These are phyloP conservation scores for Mylabris sibirica DNA, from an alignment of 2,888 invertebrate genomes.

Conservation along the genomic window DNA sequence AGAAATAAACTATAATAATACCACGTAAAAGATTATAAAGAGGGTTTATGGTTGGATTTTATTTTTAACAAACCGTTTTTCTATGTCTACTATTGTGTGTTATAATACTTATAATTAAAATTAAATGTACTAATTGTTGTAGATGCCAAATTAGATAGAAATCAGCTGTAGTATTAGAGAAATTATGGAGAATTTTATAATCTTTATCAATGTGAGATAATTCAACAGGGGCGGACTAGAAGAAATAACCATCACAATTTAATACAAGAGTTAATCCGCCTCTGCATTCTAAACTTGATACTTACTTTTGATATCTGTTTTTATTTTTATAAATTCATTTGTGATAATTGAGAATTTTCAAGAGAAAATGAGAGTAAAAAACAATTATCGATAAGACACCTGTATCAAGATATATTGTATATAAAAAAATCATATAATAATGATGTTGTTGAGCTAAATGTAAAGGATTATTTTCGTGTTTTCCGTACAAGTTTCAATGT, in stretches of 20 bases:
- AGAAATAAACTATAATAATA: too few species aligned
- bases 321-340: background rate
- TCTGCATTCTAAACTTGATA: background rate
- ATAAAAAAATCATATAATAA: background rate
- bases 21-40: too few species aligned
- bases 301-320: background rate
- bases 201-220: background rate
- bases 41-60: background rate
- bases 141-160: slow-evolving; percentile 10
- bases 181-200: background rate
- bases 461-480: slow-evolving; percentile 20
- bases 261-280: background rate
- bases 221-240: background rate
- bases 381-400: background rate
- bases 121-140: slow-evolving; percentile 4
- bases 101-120: background rate
- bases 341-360: background rate
- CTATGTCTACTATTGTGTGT: background rate
- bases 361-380: background rate
- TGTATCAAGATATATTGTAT: slow-evolving; percentile 9
- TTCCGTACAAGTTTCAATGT: slow-evolving; percentile 26
- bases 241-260: background rate
- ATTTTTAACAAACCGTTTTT: too few species aligned
- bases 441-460: slow-evolving; percentile 2
- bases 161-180: background rate